Percentiles rank a stretch among this genome's conserved stretches.
phyloP scores from a whole-genome alignment of 2,113 vertebrate species.

The Colistium nudipinnis region DNA sequence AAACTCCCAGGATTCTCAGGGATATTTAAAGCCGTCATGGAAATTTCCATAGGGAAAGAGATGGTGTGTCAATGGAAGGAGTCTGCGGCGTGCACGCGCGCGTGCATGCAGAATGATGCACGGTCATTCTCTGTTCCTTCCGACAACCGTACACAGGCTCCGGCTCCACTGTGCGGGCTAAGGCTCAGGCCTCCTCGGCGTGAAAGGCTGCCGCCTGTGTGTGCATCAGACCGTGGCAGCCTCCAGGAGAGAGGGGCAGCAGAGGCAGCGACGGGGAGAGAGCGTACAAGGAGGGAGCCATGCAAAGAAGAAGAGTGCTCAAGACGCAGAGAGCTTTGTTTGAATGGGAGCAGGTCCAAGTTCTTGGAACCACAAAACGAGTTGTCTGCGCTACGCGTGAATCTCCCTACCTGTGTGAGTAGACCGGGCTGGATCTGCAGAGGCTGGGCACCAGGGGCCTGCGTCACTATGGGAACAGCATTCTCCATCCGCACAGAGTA shows the following conservation, averaged over 20 bases:
- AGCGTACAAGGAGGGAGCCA: conserved; percentile 16
- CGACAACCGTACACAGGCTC: conserved; percentile 56
- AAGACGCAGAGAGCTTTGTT: conserved; percentile 45
- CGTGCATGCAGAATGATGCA: conserved; percentile 33
- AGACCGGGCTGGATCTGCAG: conserved; percentile 97
- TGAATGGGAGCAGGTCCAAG: conserved; percentile 35
- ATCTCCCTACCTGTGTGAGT: conserved; percentile 92
- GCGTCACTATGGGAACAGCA: conserved; percentile 97
- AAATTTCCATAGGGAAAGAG: conserved; percentile 77
- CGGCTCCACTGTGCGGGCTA: conserved; percentile 50
- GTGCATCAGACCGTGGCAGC: conserved; percentile 68
- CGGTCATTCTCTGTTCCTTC: conserved; percentile 62
- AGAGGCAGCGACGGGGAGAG: conserved; percentile 12
- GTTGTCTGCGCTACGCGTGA: conserved; percentile 7
- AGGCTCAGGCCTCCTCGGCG: conserved; percentile 61
- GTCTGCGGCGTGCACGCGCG: conserved; percentile 18
- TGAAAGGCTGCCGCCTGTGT: conserved; percentile 62
- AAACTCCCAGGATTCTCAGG: conserved; percentile 74
- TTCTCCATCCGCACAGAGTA: conserved; percentile 99
- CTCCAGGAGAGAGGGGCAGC: conserved; percentile 58
- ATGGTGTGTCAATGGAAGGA: conserved; percentile 52
- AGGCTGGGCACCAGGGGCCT: conserved; percentile 93
- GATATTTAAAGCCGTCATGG: conserved; percentile 79
- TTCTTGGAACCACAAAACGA: conserved; percentile 33
- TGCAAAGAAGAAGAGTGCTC: conserved; percentile 57